Conservation (phyloP, 2,888 invertebrate genomes). For the Eupithecia subumbrata region DNA sequence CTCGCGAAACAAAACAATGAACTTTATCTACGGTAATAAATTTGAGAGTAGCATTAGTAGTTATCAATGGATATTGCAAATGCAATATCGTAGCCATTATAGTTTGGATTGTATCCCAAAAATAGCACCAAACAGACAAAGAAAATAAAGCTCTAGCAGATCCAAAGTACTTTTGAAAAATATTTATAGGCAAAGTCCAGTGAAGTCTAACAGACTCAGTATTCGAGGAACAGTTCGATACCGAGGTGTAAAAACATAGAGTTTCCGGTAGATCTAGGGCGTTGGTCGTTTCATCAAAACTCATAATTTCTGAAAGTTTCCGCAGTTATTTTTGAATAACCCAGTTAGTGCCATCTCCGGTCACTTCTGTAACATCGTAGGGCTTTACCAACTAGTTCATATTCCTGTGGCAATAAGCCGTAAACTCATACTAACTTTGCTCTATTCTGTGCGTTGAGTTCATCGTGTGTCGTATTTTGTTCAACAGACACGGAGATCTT, state of each 20-base stretch:
- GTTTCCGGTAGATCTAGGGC: slow-evolving; percentile 69
- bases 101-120: background rate
- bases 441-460: slow-evolving; percentile 29
- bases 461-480: slow-evolving; percentile 43
- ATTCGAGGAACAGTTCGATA: slow-evolving; percentile 47
- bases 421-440: slow-evolving; percentile 17
- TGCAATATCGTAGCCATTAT: slow-evolving; percentile 24
- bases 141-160: background rate
- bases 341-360: slow-evolving; percentile 65
- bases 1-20: slow-evolving; percentile 39
- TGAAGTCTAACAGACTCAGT: slow-evolving; percentile 31
- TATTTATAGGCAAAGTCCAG: slow-evolving; percentile 22
- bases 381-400: slow-evolving; percentile 16
- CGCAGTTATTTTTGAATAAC: slow-evolving; percentile 77
- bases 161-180: background rate
- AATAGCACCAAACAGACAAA: background rate
- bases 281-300: slow-evolving; percentile 77
- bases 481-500: slow-evolving; percentile 40
- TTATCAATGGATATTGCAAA: slow-evolving; percentile 41
- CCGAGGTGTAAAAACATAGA: slow-evolving; percentile 57
- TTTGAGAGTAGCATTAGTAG: slow-evolving; percentile 38
- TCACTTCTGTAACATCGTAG: slow-evolving; percentile 51
- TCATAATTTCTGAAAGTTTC: slow-evolving; percentile 80
- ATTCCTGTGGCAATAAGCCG: slow-evolving; percentile 16
- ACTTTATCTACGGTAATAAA: slow-evolving; percentile 42